Percentiles rank a stretch among this genome's conserved stretches.
Conservation (phyloP, 2,113 vertebrate genomes). For the Ageneiosus marmoratus region DNA sequence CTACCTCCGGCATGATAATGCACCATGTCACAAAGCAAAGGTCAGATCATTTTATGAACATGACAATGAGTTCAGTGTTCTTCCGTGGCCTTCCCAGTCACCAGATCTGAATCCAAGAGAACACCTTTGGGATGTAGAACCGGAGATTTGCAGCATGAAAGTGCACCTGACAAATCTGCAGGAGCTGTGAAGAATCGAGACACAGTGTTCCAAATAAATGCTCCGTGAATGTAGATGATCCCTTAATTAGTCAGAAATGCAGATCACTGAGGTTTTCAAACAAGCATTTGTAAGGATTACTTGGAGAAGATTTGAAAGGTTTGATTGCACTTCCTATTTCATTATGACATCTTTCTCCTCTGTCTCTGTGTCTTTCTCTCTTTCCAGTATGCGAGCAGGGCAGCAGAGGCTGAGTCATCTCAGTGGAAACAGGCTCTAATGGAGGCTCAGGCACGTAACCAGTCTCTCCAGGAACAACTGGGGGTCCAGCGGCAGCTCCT, state of each 20-base stretch:
- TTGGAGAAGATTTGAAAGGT: no score
- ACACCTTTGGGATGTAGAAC: not conserved
- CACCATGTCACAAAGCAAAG: not conserved
- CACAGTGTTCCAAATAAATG: not conserved
- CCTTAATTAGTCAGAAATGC: not conserved
- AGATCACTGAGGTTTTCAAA: not conserved
- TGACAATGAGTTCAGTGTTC: not conserved
- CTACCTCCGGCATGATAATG: not conserved
- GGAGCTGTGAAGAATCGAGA: not conserved
- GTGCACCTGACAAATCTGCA: not conserved
- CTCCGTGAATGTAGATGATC: not conserved
- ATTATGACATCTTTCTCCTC: not conserved
- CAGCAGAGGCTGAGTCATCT: conserved; percentile 82
- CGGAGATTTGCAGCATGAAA: not conserved
- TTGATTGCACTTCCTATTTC: no score
- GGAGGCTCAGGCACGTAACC: conserved; percentile 80
- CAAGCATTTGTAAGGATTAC: no score
- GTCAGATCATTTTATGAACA: not conserved
- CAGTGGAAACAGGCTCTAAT: conserved; percentile 78
- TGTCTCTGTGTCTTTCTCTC: not conserved
- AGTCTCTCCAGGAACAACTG: conserved; percentile 88
- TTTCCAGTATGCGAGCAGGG: conserved; percentile 79
- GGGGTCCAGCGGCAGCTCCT: conserved; percentile 83
- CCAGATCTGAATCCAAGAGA: not conserved
- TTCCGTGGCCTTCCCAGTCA: not conserved